These are phyloP conservation scores for Patiria pectinifera DNA, from an alignment of 53 echinoderm and acorn worm genomes.

Conservation along the genomic window DNA sequence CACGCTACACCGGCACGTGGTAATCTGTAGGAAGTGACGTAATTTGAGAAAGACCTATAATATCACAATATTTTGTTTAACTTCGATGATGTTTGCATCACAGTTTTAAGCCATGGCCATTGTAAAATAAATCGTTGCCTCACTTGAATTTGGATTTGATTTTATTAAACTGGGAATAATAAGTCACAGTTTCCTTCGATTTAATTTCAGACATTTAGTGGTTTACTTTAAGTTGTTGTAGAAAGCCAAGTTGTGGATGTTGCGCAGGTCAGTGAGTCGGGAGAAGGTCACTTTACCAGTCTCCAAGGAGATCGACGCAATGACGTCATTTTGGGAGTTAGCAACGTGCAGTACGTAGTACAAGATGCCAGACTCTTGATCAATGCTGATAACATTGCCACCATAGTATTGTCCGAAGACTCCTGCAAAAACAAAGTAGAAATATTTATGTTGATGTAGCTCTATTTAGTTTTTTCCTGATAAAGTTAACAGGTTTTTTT, in stretches of 20 bases:
- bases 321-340: slow-evolving; percentile 76
- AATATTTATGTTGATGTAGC: background rate
- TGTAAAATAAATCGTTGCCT: too few relatives aligned
- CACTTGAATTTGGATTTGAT: too few relatives aligned
- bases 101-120: too few relatives aligned
- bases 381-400: slow-evolving; percentile 81
- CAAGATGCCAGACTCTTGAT: slow-evolving; percentile 79
- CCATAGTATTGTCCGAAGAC: slow-evolving; percentile 80
- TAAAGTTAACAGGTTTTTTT: too few relatives aligned
- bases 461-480: background rate
- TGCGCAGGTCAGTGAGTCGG: slow-evolving; percentile 70
- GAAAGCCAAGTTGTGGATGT: slow-evolving; percentile 83
- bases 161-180: too few relatives aligned
- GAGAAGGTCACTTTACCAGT: slow-evolving; percentile 71
- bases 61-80: too few relatives aligned
- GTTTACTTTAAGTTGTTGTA: slow-evolving; percentile 4
- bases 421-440: slow-evolving; percentile 59
- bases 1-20: too few relatives aligned
- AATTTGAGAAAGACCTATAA: too few relatives aligned
- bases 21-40: too few relatives aligned
- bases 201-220: background rate
- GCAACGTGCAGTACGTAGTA: slow-evolving; percentile 83
- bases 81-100: too few relatives aligned
- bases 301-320: slow-evolving; percentile 75
- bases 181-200: too few relatives aligned